Percentiles rank a stretch among this genome's conserved stretches.
Evolutionary conservation across 2,113 vertebrate genomes (phyloP).

Genomic region (Vulpes ferrilata): DNA sequence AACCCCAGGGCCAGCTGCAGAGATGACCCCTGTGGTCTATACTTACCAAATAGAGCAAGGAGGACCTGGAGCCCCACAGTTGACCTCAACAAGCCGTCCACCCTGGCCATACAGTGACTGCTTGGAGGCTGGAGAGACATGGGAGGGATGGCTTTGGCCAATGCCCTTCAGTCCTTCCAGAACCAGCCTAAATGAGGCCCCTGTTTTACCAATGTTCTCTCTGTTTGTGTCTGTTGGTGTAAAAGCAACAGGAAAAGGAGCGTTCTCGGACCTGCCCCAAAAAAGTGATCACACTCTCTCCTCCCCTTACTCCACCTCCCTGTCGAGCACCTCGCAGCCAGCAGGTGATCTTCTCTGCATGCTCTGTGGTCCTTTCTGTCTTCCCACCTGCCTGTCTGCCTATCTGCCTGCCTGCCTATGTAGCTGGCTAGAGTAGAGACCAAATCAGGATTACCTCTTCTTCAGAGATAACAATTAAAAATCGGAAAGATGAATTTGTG

Average conservation of each 20-base stretch:
- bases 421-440: slow-evolving; percentile 40
- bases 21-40: background rate
- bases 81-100: rapidly evolving
- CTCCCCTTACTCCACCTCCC: slow-evolving; percentile 91
- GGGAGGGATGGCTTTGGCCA: background rate
- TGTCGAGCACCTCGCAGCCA: slow-evolving; percentile 86
- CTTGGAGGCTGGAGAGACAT: background rate
- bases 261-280: slow-evolving; percentile 96
- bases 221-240: slow-evolving; percentile 82
- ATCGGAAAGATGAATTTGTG: background rate
- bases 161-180: background rate
- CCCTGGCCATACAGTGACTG: background rate
- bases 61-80: background rate
- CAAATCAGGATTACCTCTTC: background rate
- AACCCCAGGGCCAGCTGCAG: background rate
- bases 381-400: slow-evolving; percentile 58
- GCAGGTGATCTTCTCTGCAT: slow-evolving; percentile 94
- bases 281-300: slow-evolving; percentile 97
- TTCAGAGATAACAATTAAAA: background rate
- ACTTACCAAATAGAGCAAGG: background rate
- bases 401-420: slow-evolving; percentile 62
- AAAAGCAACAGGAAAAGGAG: slow-evolving; percentile 93
- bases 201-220: slow-evolving; percentile 72
- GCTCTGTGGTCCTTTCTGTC: slow-evolving; percentile 76
- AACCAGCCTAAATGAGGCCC: background rate